These are phyloP conservation scores for Arge pagana DNA, from an alignment of 2,888 invertebrate genomes.

Conservation along the genomic window DNA sequence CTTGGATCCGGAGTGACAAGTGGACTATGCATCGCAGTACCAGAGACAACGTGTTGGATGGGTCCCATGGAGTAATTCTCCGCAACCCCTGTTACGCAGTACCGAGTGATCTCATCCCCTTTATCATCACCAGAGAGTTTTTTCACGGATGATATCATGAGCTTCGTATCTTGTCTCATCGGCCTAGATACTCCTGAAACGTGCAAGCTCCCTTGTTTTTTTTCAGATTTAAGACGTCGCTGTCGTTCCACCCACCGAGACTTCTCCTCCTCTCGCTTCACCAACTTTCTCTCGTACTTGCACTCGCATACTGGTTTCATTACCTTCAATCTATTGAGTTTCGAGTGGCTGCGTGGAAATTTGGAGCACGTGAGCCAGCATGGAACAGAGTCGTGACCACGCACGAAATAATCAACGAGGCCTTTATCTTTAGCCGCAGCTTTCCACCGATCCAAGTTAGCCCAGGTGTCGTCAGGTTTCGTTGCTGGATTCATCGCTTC, in stretches of 20 bases:
- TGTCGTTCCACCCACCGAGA: slow-evolving; percentile 37
- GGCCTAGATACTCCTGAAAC: slow-evolving; percentile 37
- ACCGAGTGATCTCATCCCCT: slow-evolving; percentile 34
- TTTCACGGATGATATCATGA: slow-evolving; percentile 40
- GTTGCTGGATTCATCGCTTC: background rate
- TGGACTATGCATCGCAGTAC: slow-evolving; percentile 42
- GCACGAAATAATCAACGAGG: slow-evolving; percentile 39
- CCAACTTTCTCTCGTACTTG: slow-evolving; percentile 44
- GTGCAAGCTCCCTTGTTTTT: slow-evolving; percentile 35
- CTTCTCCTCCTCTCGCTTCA: slow-evolving; percentile 41
- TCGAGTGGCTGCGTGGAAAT: slow-evolving; percentile 26
- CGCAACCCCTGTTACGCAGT: slow-evolving; percentile 38
- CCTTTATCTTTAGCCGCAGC: slow-evolving; percentile 34
- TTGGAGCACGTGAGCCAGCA: slow-evolving; percentile 40
- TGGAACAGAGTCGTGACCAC: slow-evolving; percentile 32
- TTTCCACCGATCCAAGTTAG: slow-evolving; percentile 27
- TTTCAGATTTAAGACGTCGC: slow-evolving; percentile 32
- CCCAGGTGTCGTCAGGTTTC: no score
- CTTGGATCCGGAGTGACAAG: slow-evolving; percentile 40
- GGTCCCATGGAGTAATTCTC: slow-evolving; percentile 35
- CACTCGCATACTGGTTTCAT: slow-evolving; percentile 50
- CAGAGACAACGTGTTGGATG: slow-evolving; percentile 32
- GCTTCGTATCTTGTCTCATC: slow-evolving; percentile 35
- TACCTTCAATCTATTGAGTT: slow-evolving; percentile 32
- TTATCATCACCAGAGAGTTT: slow-evolving; percentile 28